phyloP scores from a whole-genome alignment of 2,113 vertebrate genomes.

The Phaetusa simplex region DNA sequence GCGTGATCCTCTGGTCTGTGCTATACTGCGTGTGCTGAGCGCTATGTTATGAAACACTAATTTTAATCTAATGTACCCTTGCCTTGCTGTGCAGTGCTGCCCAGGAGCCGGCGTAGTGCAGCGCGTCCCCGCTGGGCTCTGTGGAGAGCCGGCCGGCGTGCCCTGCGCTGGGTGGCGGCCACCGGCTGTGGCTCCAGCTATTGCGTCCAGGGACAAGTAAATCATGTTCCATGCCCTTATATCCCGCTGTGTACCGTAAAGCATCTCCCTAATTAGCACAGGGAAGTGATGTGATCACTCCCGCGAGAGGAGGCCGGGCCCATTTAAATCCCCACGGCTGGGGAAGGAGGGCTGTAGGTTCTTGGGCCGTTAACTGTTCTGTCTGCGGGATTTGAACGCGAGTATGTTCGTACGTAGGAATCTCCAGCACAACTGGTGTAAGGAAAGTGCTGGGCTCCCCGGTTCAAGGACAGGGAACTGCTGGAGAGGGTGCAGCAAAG shows the following conservation, averaged over 20 bases:
- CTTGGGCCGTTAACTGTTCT: no score
- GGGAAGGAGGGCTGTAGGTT: neutral
- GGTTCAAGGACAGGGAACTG: no score
- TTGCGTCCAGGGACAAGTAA: neutral
- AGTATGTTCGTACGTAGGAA: neutral
- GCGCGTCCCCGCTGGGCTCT: neutral
- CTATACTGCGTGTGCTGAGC: neutral
- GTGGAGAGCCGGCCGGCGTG: neutral
- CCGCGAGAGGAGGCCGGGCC: neutral
- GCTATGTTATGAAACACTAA: neutral
- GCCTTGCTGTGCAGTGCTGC: neutral
- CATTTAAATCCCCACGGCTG: rapidly evolving
- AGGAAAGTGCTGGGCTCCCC: neutral
- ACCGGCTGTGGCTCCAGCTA: neutral
- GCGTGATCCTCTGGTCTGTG: neutral
- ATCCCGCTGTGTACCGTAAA: rapidly evolving
- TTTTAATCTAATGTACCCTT: neutral
- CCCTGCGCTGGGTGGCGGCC: neutral
- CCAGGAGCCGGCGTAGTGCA: rapidly evolving
- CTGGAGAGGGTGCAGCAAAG: no score
- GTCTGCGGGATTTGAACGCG: neutral
- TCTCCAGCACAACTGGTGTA: neutral
- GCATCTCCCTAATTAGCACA: no score
- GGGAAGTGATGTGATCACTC: neutral
- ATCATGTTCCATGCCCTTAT: rapidly evolving